Base-by-base conservation (phyloP, 1,140 invertebrate species). In the Drepana arcuata region DNA sequence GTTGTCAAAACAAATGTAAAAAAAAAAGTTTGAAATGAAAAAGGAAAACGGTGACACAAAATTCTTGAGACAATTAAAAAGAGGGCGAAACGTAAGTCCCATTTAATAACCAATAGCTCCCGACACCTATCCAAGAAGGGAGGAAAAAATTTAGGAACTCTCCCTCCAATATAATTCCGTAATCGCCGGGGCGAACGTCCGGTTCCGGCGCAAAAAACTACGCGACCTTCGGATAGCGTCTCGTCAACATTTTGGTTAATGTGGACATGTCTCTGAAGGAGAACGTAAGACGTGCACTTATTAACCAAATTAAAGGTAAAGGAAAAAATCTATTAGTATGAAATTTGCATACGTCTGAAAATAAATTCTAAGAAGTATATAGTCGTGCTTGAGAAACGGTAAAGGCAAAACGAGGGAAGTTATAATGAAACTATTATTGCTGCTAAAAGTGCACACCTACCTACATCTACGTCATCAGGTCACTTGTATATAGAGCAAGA, bases 131-230 rank as follows among this genome's bases (percentile, higher is more conserved):
- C n/a, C n/a, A n/a, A n/a, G n/a, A n/a, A n/a, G 36, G 43, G 53
- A 66, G 61, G 66, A 74, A 65, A 55, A 53, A 58, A 56, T 46
- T 31, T 50, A 64, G 72, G 56, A 66, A 63, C 58, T 58, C 38
- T 49, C 33, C 48, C 70, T 65, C 58, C 72, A 63, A 77, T 73
- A 78, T 81, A 78, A 78, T 81, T 81, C 77, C 73, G 61, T 81
- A 77, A 77, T 77, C 77, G 55, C 64, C 55, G 70, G 67, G 48
- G 66, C 64, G 68, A 59, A 63, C 70, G 66, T 81, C 77, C 77
- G 66, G 48, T 74, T 71, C 69, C 63, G 57, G 37, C 34, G 43
- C 48, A 66, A 78, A 81, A 78, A 78, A 70, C 42, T 61, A 68
- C 61, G 64, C 52, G 57, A 60, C 63, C 53, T 61, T 57, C 45